A percentile compares a stretch with the other conserved stretches of the same genome.
Evolutionary conservation across 2,797 vertebrate genomes (phyloP).

Genomic region (Percopsis omiscomaycus): DNA sequence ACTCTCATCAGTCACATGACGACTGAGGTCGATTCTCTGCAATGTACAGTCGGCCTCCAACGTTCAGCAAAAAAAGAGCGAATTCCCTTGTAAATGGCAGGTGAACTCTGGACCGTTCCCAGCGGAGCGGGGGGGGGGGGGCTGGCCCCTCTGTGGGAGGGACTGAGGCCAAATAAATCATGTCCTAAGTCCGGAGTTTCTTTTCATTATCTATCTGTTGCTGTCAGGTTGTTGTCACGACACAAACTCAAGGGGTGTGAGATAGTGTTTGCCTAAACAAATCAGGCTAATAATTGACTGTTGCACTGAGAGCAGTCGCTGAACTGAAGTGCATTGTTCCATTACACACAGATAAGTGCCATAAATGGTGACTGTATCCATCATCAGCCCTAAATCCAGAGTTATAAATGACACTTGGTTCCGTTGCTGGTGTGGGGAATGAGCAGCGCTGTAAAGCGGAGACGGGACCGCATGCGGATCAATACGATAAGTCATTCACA

Average conservation of each 20-base stretch:
- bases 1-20: constrained; percentile 32
- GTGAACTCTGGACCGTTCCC: constrained; percentile 75
- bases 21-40: constrained; percentile 11
- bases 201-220: constrained; percentile 28
- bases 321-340: constrained; percentile 40
- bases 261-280: constrained; percentile 40
- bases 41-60: constrained; percentile 18
- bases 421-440: neutral
- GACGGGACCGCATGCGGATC: neutral
- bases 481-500: neutral
- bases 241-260: constrained; percentile 22
- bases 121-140: constrained; percentile 28
- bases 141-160: constrained; percentile 56
- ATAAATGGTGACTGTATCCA: constrained; percentile 47
- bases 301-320: constrained; percentile 40
- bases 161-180: constrained; percentile 31
- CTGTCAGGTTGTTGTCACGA: constrained; percentile 8
- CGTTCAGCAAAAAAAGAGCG: constrained; percentile 8
- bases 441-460: neutral
- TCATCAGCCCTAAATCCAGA: constrained; percentile 25
- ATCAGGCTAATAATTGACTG: constrained; percentile 65
- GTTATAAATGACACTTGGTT: constrained; percentile 38
- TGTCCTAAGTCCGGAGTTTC: constrained; percentile 49
- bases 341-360: constrained; percentile 46
- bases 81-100: constrained; percentile 34